Percentiles rank a stretch among this genome's conserved stretches.
These are phyloP conservation scores for Branchipolynoe longqiensis DNA, from an alignment of 2,888 invertebrate species.

Conservation along the genomic window DNA sequence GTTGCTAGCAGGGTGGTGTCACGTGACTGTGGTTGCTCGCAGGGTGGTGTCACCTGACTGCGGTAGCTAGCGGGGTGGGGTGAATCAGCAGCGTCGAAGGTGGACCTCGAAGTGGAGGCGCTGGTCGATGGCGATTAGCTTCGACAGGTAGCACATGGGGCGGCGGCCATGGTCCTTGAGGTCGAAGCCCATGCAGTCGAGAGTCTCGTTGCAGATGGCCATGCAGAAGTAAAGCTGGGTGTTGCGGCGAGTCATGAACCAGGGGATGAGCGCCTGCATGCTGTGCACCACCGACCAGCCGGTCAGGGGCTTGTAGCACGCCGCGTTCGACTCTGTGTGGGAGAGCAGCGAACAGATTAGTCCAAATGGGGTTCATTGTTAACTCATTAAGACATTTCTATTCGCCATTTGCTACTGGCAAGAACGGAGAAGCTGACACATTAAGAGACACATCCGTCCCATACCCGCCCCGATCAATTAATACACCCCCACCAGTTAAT, in stretches of 20 bases:
- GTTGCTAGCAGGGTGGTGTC: too few species aligned
- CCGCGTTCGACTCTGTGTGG: not conserved
- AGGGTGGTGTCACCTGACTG: too few species aligned
- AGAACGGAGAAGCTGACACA: too few species aligned
- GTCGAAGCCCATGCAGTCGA: constrained; percentile 34
- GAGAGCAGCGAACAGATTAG: not conserved
- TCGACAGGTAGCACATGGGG: not conserved
- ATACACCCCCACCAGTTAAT: too few species aligned
- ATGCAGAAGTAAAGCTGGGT: constrained; percentile 21
- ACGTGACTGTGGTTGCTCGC: too few species aligned
- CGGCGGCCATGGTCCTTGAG: constrained; percentile 25
- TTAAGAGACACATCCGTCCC: too few species aligned
- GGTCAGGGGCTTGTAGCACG: constrained; percentile 21
- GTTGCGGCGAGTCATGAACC: constrained; percentile 14
- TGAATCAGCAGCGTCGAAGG: constrained; percentile 34
- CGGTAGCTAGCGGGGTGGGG: too few species aligned
- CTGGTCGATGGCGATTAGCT: constrained; percentile 18
- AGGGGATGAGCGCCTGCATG: not conserved
- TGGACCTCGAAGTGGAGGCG: constrained; percentile 25
- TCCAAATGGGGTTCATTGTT: not conserved
- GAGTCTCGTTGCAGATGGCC: constrained; percentile 15
- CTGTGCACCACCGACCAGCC: constrained; percentile 50
- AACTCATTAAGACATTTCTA: not conserved
- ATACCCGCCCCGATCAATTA: too few species aligned
- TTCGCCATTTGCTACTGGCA: not conserved